Conservation (phyloP, 2,888 invertebrate genomes). For the Callosobruchus maculatus region DNA sequence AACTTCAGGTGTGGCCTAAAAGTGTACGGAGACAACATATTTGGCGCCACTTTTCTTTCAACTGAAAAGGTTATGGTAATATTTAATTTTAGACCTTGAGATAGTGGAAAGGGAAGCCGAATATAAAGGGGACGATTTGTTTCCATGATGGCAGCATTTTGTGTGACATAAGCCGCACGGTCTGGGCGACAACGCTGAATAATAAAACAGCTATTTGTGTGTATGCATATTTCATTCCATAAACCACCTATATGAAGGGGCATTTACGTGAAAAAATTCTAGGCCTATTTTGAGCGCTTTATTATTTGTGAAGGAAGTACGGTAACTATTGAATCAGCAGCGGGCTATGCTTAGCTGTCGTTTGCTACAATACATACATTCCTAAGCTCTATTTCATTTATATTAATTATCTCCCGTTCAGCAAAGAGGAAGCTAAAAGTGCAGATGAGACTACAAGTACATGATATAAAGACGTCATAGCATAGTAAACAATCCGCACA, state of each 20-base stretch:
- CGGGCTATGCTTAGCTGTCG: too few relatives aligned
- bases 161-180: not conserved
- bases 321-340: not conserved
- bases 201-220: not conserved
- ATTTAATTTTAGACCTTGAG: not conserved
- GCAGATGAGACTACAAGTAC: too few relatives aligned
- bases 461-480: too few relatives aligned
- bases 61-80: not conserved
- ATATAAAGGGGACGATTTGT: not conserved
- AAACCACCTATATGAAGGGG: not conserved
- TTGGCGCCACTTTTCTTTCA: not conserved
- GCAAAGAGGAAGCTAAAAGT: too few relatives aligned
- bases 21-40: not conserved
- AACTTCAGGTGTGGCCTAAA: too few relatives aligned
- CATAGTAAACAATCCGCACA: too few relatives aligned
- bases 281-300: too few relatives aligned
- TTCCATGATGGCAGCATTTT: not conserved
- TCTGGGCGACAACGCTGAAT: not conserved
- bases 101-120: not conserved
- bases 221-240: not conserved
- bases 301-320: not conserved
- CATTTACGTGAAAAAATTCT: not conserved
- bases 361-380: too few relatives aligned
- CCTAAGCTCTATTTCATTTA: too few relatives aligned
- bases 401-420: too few relatives aligned